Percentiles rank a stretch among this genome's conserved stretches.
These are phyloP conservation scores for Meteorus colon DNA, from an alignment of 2,888 invertebrate genomes.

Conservation along the genomic window DNA sequence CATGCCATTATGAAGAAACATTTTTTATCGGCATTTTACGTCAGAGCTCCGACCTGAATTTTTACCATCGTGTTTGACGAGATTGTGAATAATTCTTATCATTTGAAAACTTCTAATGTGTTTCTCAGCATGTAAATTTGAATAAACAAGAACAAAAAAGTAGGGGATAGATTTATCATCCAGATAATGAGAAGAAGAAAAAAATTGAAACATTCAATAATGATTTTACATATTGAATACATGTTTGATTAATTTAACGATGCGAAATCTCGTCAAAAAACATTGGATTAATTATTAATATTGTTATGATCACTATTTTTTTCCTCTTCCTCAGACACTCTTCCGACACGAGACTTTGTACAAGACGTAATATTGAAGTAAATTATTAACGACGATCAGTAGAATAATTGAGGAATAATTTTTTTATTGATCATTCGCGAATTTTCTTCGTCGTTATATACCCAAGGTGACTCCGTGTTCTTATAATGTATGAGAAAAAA, in stretches of 20 bases:
- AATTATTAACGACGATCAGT: not conserved
- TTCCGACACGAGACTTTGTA: not conserved
- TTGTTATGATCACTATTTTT: not conserved
- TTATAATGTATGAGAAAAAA: not conserved
- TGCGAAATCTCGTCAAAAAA: not conserved
- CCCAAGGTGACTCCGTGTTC: not conserved
- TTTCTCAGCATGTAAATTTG: not conserved
- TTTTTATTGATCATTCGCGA: conserved; percentile 18
- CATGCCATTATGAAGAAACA: not conserved
- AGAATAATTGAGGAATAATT: not conserved
- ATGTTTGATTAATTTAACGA: not conserved
- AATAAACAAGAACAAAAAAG: not conserved
- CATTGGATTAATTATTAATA: conserved; percentile 2
- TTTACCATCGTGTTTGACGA: not conserved
- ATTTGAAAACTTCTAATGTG: not conserved
- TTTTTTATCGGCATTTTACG: not conserved
- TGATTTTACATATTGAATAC: not conserved
- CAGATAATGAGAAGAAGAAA: not conserved
- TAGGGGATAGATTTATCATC: not conserved
- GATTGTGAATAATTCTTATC: not conserved
- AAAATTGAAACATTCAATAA: not conserved
- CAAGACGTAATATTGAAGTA: not conserved
- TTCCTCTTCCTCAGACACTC: not conserved
- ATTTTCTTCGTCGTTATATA: not conserved
- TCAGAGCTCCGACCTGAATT: not conserved